Evolutionary conservation across 2,797 vertebrate species (phyloP), one percentile per base, ranked within the genome.

Genomic region (Notamacropus eugenii): DNA sequence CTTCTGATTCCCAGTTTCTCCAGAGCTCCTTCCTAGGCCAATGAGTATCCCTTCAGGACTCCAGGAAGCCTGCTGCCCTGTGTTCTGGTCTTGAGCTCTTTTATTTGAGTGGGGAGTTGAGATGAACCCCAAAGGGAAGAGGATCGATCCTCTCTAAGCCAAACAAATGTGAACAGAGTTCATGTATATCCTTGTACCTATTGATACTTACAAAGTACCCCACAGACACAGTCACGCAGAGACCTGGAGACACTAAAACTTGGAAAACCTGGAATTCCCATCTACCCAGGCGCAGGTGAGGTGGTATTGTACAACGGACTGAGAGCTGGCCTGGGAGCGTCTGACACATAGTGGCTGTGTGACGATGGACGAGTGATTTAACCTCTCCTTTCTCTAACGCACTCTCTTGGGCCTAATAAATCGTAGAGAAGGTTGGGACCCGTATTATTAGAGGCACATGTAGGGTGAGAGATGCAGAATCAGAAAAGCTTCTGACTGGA

Each of bases 301-400:
- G 40, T n/a, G 11, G 40, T 24, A 4, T 27, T 12, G 19, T 46
- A 11, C 14, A 74, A 5, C 8, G 40, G 40, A 50, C 27, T 4
- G 74, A 50, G 2, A 12, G 22, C 40, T 82, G 40, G 19, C 40
- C 74, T 87, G 74, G 74, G 40, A 87, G 22, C 40, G 40, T 46
- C 40, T 87, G 40, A 87, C 40, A 11, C 24, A 50, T 46, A 82
- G 0, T 24, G 92, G 24, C 59, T 28, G 5, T 34, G 14, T 58
- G 91, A 95, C 46, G 19, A 58, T 92, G 28, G 92, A 31, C 40
- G 96, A 95, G 27, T 95, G 54, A 90, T 93, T 93, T 91, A 52
- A 54, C 56, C 92, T 92, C 56, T 96, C 62, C 27, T 54, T 90
- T 94, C 92, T 50, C 55, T 82, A 54, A 92, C 93, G 22, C 46